These are phyloP conservation scores for Mercenaria mercenaria DNA, from an alignment of 1,140 invertebrate genomes.

Conservation along the genomic window DNA sequence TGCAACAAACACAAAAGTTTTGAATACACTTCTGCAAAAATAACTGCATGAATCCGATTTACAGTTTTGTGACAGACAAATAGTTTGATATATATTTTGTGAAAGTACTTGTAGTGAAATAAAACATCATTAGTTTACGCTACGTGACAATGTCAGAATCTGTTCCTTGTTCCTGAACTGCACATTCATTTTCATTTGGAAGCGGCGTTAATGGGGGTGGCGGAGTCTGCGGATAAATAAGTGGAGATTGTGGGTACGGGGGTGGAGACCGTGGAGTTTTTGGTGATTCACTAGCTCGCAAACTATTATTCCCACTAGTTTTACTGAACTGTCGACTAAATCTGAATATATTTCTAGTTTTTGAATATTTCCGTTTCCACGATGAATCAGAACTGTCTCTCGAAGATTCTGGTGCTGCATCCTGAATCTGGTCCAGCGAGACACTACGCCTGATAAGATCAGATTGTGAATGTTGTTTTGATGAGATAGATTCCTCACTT, in stretches of 20 bases:
- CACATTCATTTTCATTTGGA: background rate
- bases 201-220: slow-evolving; percentile 50
- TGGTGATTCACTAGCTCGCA: background rate
- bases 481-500: slow-evolving; percentile 77
- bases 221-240: slow-evolving; percentile 17
- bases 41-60: background rate
- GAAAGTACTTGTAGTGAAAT: slow-evolving; percentile 23
- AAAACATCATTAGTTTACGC: background rate
- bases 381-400: too few relatives aligned
- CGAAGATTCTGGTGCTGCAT: background rate
- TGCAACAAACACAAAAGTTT: too few relatives aligned
- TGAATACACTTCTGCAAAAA: too few relatives aligned
- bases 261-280: slow-evolving; percentile 6
- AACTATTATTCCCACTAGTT: background rate
- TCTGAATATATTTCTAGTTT: slow-evolving; percentile 45
- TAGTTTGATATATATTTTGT: background rate
- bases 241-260: slow-evolving; percentile 48
- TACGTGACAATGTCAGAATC: background rate
- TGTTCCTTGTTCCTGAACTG: background rate
- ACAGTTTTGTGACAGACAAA: background rate
- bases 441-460: slow-evolving; percentile 70
- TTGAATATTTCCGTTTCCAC: background rate
- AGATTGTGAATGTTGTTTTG: slow-evolving; percentile 60
- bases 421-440: slow-evolving; percentile 69
- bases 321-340: slow-evolving; percentile 55